Evolutionary conservation across 2,113 vertebrate genomes (phyloP).

Genomic region (Campylorhamphus procurvoides): DNA sequence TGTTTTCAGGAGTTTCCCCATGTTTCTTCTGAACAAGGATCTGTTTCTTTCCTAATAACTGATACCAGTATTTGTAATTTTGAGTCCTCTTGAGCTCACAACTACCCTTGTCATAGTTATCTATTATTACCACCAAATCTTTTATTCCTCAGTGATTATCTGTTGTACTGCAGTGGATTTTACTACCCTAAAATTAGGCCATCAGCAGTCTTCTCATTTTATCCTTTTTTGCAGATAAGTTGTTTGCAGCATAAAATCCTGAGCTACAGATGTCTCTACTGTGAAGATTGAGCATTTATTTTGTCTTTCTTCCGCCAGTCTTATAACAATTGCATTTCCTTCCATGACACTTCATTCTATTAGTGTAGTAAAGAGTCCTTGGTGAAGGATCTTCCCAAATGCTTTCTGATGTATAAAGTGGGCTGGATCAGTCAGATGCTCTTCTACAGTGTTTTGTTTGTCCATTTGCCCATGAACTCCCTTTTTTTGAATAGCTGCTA

Average conservation of each 20-base stretch:
- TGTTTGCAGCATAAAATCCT: neutral
- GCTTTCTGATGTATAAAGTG: neutral
- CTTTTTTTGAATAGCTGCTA: neutral
- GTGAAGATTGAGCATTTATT: neutral
- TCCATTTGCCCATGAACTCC: neutral
- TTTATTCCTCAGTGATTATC: neutral
- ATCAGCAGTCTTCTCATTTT: neutral
- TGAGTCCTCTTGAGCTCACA: neutral
- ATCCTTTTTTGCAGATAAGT: neutral
- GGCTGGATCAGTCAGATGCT: neutral
- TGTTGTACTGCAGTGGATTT: neutral
- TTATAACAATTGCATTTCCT: neutral
- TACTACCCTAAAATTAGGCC: neutral
- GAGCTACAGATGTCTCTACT: neutral
- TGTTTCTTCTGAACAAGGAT: neutral
- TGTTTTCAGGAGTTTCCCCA: neutral
- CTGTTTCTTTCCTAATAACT: neutral
- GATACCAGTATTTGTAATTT: neutral
- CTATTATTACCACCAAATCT: neutral
- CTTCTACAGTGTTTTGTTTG: neutral
- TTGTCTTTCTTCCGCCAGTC: neutral
- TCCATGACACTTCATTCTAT: neutral
- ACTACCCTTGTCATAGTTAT: neutral
- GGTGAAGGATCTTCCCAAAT: neutral
- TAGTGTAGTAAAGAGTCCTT: neutral